Conservation (phyloP, 2,797 vertebrate genomes). For the Chanos chanos region DNA sequence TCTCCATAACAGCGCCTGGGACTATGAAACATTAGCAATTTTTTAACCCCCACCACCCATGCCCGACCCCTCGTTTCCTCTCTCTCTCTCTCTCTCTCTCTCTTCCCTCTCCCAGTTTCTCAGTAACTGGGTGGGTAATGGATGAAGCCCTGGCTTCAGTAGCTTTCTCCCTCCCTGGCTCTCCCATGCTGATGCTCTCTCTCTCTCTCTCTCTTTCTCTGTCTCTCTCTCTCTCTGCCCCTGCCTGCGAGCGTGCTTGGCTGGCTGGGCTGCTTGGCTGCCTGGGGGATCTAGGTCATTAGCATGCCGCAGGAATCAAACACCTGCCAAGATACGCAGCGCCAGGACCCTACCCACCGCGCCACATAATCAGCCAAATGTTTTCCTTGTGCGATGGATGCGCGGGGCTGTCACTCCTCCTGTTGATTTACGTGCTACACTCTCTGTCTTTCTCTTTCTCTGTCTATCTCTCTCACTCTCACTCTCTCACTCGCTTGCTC, state of each 20-base stretch:
- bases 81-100: neutral
- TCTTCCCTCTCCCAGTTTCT: neutral
- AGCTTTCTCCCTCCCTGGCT: neutral
- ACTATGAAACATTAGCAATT: conserved; percentile 35
- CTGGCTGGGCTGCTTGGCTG: neutral
- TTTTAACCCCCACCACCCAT: conserved; percentile 4
- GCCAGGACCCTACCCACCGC: neutral
- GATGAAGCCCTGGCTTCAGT: neutral
- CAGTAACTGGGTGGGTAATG: neutral
- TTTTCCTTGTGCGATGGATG: conserved; percentile 37
- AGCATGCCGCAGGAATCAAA: conserved; percentile 32
- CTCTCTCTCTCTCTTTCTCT: neutral
- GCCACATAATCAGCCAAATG: conserved; percentile 40
- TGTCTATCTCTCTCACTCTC: neutral
- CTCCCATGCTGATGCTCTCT: neutral
- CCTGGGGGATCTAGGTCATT: conserved; percentile 16
- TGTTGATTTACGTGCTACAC: conserved; percentile 24
- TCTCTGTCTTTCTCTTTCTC: neutral
- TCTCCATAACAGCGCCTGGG: conserved; percentile 11
- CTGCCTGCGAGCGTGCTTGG: too few relatives aligned
- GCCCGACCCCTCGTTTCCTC: conserved; percentile 16
- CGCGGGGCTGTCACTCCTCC: conserved; percentile 27
- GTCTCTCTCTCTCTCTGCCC: neutral
- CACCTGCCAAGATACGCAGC: conserved; percentile 24
- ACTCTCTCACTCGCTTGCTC: neutral